Evolutionary conservation across 2,113 vertebrate species (phyloP).

Genomic region (Salvelinus fontinalis): DNA sequence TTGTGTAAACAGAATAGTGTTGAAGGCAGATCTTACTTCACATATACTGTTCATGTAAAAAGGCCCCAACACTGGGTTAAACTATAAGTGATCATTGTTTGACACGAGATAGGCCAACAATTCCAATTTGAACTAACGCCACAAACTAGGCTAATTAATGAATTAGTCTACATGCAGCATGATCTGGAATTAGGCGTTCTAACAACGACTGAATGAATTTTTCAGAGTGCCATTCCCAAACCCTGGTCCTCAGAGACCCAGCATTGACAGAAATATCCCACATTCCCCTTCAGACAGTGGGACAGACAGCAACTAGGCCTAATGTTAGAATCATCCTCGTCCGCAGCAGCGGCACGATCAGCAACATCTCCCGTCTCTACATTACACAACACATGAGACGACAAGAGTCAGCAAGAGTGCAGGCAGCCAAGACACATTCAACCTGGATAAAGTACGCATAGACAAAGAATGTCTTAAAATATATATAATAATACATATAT

Average conservation of each 20-base stretch:
- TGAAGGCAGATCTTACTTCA: no score
- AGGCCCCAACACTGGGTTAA: not conserved
- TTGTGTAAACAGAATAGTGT: no score
- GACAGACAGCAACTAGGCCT: conserved; percentile 48
- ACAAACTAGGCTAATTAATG: not conserved
- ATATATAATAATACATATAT: no score
- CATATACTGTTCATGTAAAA: no score
- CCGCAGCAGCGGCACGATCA: conserved; percentile 43
- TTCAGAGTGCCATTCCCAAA: not conserved
- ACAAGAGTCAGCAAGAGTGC: conserved; percentile 42
- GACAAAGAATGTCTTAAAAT: no score
- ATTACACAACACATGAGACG: conserved; percentile 40
- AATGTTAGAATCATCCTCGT: conserved; percentile 65
- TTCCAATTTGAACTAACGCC: not conserved
- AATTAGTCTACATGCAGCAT: not conserved
- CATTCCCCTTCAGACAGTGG: conserved; percentile 46
- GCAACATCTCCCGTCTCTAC: conserved; percentile 41
- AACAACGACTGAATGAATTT: not conserved
- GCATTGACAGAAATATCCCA: conserved; percentile 50
- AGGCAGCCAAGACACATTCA: conserved; percentile 13
- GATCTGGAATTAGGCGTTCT: not conserved
- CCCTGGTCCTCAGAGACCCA: not conserved
- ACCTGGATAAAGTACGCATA: not conserved
- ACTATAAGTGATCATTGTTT: not conserved
- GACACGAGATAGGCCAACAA: not conserved